These are phyloP conservation scores for Scaeva pyrastri DNA, from an alignment of 2,888 invertebrate species.

Conservation along the genomic window DNA sequence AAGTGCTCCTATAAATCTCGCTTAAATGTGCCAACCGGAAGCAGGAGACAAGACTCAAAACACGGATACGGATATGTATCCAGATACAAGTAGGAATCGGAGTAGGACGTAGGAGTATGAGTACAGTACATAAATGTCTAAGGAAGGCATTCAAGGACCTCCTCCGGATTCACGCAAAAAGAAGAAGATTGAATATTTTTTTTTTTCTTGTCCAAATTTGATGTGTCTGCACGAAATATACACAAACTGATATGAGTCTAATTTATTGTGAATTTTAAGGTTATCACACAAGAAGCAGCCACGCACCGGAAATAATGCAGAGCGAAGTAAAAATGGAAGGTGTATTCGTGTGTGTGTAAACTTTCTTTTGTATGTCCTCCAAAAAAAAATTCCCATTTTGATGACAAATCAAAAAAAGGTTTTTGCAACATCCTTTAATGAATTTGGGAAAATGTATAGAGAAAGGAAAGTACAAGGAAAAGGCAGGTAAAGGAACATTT, in stretches of 20 bases:
- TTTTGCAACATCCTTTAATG: no score
- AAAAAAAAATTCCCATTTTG: no score
- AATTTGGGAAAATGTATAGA: no score
- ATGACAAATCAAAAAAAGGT: no score
- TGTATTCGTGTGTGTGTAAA: neutral
- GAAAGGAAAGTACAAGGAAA: no score
- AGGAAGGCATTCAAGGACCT: slow-evolving; percentile 16
- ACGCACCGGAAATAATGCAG: no score
- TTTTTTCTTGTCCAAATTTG: neutral
- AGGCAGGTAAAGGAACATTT: no score
- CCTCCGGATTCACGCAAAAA: slow-evolving; percentile 8
- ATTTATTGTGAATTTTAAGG: slow-evolving; percentile 11
- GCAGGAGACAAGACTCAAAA: slow-evolving; percentile 1
- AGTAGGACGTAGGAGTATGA: no score
- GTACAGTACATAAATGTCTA: slow-evolving; percentile 3
- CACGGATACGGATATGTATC: neutral
- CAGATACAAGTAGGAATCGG: no score
- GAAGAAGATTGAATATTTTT: slow-evolving; percentile 3
- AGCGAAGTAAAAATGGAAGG: neutral
- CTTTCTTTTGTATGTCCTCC: no score
- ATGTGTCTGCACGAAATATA: slow-evolving; percentile 10
- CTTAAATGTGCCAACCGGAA: slow-evolving; percentile 24
- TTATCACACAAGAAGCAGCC: neutral
- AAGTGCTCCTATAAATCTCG: slow-evolving; percentile 59
- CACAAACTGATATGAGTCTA: neutral